These are phyloP conservation scores for Zelostemma sp. DNA, from an alignment of 1,140 invertebrate genomes.

Conservation along the genomic window DNA sequence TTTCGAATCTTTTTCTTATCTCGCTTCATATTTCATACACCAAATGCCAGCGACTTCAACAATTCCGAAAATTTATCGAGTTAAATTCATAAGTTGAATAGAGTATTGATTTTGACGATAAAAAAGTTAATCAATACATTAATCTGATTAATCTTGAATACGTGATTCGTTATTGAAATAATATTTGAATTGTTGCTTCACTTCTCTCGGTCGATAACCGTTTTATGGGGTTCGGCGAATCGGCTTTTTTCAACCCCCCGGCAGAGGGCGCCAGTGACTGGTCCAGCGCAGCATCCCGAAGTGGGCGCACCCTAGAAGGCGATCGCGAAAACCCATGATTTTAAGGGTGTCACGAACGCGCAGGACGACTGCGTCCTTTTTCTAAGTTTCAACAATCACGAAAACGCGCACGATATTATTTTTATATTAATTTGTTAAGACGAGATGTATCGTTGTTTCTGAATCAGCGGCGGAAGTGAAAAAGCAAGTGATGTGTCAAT, in stretches of 20 bases:
- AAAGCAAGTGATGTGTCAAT: neutral
- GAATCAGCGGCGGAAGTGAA: conserved; percentile 9
- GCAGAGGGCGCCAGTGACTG: conserved; percentile 61
- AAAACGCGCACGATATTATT: conserved; percentile 11
- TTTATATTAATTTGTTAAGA: neutral
- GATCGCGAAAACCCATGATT: conserved; percentile 25
- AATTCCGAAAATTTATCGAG: too few species aligned
- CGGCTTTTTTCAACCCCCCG: conserved; percentile 23
- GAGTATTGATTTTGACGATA: too few species aligned
- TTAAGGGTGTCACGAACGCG: conserved; percentile 48
- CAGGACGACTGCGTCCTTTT: conserved; percentile 42
- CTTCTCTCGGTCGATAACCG: neutral
- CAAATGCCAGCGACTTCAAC: too few species aligned
- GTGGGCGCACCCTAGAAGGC: conserved; percentile 45
- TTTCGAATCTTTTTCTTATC: too few species aligned
- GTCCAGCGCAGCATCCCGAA: conserved; percentile 54
- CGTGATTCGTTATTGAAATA: too few species aligned
- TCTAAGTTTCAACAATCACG: conserved; percentile 14
- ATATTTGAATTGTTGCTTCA: neutral
- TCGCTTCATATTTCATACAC: too few species aligned
- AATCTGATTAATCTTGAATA: too few species aligned
- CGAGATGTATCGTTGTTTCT: neutral
- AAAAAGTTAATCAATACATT: too few species aligned
- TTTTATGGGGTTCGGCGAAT: neutral
- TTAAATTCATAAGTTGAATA: too few species aligned